Evolutionary conservation across 2,888 invertebrate species (phyloP), one percentile per base, ranked within the genome.

Genomic region (Dolomedes plantarius): DNA sequence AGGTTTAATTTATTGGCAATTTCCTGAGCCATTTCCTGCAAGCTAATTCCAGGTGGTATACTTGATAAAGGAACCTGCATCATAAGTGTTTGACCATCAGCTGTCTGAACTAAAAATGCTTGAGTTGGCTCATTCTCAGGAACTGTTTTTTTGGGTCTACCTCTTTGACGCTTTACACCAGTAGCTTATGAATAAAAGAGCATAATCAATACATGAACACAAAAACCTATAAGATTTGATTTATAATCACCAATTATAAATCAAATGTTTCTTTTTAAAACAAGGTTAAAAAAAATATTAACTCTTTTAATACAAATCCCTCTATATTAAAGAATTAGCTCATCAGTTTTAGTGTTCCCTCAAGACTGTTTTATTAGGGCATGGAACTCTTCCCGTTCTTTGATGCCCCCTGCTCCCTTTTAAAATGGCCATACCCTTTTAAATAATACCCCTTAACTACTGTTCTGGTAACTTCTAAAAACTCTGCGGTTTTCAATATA

Each of bases 21-120:
- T 28, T 74, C 80, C 69, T 88, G 87, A 29, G 89, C 89, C 31
- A 88, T 73, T 73, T 88, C 88, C 62, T 89, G 87, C 16, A 87
- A 46, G 9, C 74, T 85, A 13, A 88, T 77, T 16, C 88, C 88
- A 11, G 87, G 50, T 27, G 89, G 88, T 39, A 89, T 86, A 31
- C 88, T 88, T 1, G 87, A 77, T 32, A 87, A 46, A n/a, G 89
- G 89, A n/a, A 89, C 88, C 56, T 89, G 88, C 91, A 91, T 91
- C 90, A 91, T 90, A 28, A 91, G 88, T 0, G 91, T 90, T 79
- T 91, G 90, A 19, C 91, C 91, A 67, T 90, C 90, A 27, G 90
- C 89, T 9, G 90, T 89, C 32, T 91, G 91, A 62, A 91, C 90
- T 67, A 91, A 90, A 87, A 91, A 91, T 5, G 91, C 90, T 68